Base-by-base conservation (phyloP, 1,140 invertebrate species). In the Drosophila insularis region DNA sequence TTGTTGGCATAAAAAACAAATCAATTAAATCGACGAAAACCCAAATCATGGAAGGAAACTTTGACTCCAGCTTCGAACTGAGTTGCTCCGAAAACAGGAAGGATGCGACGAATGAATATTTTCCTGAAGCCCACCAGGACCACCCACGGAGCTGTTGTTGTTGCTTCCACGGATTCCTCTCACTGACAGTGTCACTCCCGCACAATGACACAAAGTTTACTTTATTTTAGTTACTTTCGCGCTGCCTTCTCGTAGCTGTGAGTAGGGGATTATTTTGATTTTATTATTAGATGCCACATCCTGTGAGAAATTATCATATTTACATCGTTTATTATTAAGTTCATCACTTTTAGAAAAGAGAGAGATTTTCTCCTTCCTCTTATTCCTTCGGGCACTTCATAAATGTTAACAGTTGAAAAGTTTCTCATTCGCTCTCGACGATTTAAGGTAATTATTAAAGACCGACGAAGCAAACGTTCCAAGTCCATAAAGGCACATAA, bases 271-370 rank as follows among this genome's bases (percentile, higher is more conserved):
- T 91, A 91, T 78, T 90, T 82, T 90, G 90, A 91, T 91, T 90
- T 91, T 91, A 91, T 91, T 91, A 91, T 91, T 91, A 91, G 90
- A 91, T 91, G 79, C 90, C 90, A 91, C 90, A 91, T 90, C 85
- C 90, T 91, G 90, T 74, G 90, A 86, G 81, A 91, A 91, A 91
- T 91, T 91, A 91, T 91, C 90, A 91, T 91, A 91, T 91, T 91
- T 91, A 90, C 89, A 90, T 91, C 90, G 90, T 91, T 91, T 91
- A 91, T 91, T 91, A 91, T 91, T 91, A 91, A 91, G 76, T 89
- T 90, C 87, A 90, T 91, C 90, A 91, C 90, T 91, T 73, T 11
- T 21, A 21, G 43, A 11, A 21, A 17, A 21, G 10, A 50, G 43
- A 10, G 78, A 91, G n/a, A n/a, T n/a, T n/a, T n/a, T n/a, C n/a